Percentiles rank a stretch among this genome's conserved stretches.
These are phyloP conservation scores for Diarsia dahlii DNA, from an alignment of 2,888 invertebrate genomes.

Conservation along the genomic window DNA sequence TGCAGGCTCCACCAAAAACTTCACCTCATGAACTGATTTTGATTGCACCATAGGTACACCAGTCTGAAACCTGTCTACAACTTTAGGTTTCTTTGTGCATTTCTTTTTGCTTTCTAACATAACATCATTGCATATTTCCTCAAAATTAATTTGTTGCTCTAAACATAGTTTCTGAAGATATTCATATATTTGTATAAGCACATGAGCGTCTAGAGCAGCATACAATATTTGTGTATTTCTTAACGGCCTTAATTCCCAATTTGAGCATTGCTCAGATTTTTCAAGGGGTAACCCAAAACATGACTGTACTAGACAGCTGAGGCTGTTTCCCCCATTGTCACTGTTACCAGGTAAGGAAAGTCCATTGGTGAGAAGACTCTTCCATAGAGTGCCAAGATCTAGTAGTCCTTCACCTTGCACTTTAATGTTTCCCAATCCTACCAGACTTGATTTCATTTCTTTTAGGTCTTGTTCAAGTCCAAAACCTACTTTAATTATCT, in stretches of 20 bases:
- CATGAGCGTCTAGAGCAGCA: constrained; percentile 97
- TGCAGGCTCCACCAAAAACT: constrained; percentile 80
- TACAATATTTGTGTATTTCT: constrained; percentile 94
- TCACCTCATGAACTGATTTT: constrained; percentile 75
- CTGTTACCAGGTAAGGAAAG: constrained; percentile 81
- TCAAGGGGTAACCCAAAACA: constrained; percentile 95
- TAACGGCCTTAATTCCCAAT: constrained; percentile 96
- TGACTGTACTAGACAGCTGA: constrained; percentile 93
- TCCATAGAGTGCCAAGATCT: constrained; percentile 85
- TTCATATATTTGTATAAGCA: constrained; percentile 95
- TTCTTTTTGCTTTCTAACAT: constrained; percentile 89
- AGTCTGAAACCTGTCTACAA: constrained; percentile 73
- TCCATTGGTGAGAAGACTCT: constrained; percentile 79
- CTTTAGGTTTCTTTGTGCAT: constrained; percentile 82
- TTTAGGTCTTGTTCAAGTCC: constrained; percentile 87
- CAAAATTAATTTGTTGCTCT: constrained; percentile 91
- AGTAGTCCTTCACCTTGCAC: constrained; percentile 87
- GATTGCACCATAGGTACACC: constrained; percentile 65
- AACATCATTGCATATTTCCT: constrained; percentile 91
- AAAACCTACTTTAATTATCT: constrained; percentile 94
- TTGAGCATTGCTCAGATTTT: constrained; percentile 97
- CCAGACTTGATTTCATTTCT: constrained; percentile 85
- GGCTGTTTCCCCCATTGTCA: constrained; percentile 91
- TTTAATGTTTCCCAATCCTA: constrained; percentile 84
- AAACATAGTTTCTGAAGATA: constrained; percentile 88